Evolutionary conservation across 2,113 vertebrate genomes (phyloP), one percentile per base, ranked within the genome.

Genomic region (Neogale vison): DNA sequence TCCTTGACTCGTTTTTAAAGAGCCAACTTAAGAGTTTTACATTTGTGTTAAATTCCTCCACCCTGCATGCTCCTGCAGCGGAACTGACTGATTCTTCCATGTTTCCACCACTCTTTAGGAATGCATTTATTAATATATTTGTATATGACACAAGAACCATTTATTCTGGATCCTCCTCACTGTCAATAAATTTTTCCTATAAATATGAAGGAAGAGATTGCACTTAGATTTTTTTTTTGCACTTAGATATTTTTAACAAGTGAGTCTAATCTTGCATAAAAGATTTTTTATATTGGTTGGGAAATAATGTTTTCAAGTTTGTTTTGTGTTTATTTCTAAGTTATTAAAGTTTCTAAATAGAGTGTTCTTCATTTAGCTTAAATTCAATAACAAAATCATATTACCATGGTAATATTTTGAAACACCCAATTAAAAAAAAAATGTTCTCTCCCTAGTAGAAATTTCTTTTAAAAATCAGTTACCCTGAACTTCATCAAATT

Each of bases 281-380:
- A 65, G 1, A 93, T 39, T 72, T 96, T 82, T 82, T 61, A 42
- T 21, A 69, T 45, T 65, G 1, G 4, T 36, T 81, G 69, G 31
- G 83, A 93, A 94, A 65, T 39, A 50, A 65, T 79, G 34, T 52
- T 88, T 97, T 84, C 29, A 79, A 80, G 61, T 90, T 81, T 92
- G 12, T 52, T 92, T 59, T 76, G 14, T 63, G 18, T 76, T 93
- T 92, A 23, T 67, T 93, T 77, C 42, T 61, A 82, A 86, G 42
- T 96, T 87, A 80, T 74, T 69, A 69, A 96, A 79, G 42, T 71
- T 82, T 63, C 67, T 39, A 90, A 96, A 71, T 45, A 86, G 39
- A 76, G 7, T 6, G 89, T 63, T 93, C 55, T 92, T 92, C 89
- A 72, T 59, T 86, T 82, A 90, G 2, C 15, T 72, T 74, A 50